Evolutionary conservation across 2,113 vertebrate genomes (phyloP), one percentile per base, ranked within the genome.

Genomic region (Corydoras maculifer): DNA sequence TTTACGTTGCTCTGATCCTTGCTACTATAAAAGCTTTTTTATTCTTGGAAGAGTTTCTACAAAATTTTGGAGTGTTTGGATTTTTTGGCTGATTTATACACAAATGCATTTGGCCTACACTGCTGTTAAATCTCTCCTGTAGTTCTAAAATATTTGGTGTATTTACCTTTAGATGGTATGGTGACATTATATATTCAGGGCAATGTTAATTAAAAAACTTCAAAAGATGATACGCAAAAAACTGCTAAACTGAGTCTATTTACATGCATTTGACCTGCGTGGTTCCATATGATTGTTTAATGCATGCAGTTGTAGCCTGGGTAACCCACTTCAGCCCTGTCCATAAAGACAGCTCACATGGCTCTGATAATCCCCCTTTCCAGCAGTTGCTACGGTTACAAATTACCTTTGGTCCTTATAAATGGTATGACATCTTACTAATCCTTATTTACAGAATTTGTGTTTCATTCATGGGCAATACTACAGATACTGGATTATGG

Each of bases 331-430:
- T 59, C 69, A 59, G 84, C 80, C 80, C 82, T 79, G 83, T 86
- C 85, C 86, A 88, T 75, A 87, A 91, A 90, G 89, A 91, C 89
- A 82, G 84, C 89, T 80, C 86, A 87, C 89, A 89, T 88, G 86
- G 84, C 87, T 88, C 89, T 90, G 89, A 89, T 83, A 91, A 94
- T 93, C 93, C 92, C 90, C 91, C 91, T 94, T 93, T 94, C 85
- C 91, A 92, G 90, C 90, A 91, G 93, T 96, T 94, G 89, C 94
- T 94, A 95, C 91, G 93, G 95, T 93, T 92, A 96, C 94, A 94
- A 93, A 96, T 96, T 94, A 90, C 91, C 91, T 90, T 89, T 91
- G 84, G 90, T 90, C 84, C 84, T 88, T 87, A 90, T 94, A 94
- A 94, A 93, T 91, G 91, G 91, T 93, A 87, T 92, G 92, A 91